A percentile compares a stretch with the other conserved stretches of the same genome.
phyloP scores from a whole-genome alignment of 2,888 invertebrate genomes.

The Willowsia nigromaculata region DNA sequence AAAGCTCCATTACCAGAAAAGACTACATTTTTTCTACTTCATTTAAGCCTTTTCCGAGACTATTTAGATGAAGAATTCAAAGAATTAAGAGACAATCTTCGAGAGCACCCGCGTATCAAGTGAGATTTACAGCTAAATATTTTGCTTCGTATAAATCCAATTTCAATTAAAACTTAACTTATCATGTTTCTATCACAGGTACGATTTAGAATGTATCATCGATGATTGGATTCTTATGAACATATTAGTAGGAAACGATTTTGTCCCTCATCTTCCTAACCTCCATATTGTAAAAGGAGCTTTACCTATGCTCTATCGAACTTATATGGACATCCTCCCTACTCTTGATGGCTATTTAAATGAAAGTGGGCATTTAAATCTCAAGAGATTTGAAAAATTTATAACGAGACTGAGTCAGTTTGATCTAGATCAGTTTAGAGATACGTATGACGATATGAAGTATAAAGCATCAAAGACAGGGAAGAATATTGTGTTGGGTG shows the following conservation, averaged over 20 bases:
- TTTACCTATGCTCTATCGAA: conserved; percentile 90
- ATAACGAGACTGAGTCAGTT: conserved; percentile 87
- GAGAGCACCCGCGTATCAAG: conserved; percentile 71
- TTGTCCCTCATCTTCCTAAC: conserved; percentile 96
- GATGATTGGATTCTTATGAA: conserved; percentile 99
- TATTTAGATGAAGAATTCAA: conserved; percentile 95
- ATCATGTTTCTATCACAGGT: conserved; percentile 80
- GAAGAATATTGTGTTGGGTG: conserved; percentile 81
- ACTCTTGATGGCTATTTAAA: conserved; percentile 95
- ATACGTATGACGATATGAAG: conserved; percentile 89
- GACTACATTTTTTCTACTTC: conserved; percentile 94
- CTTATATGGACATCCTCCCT: conserved; percentile 93
- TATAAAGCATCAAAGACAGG: conserved; percentile 91
- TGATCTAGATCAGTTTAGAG: conserved; percentile 88
- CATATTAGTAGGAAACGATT: conserved; percentile 98
- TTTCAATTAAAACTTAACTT: background rate
- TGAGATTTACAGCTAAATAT: conserved; percentile 38
- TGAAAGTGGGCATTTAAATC: conserved; percentile 91
- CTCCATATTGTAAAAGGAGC: conserved; percentile 96
- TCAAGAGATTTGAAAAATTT: conserved; percentile 90
- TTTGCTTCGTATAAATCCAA: background rate
- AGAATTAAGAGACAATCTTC: conserved; percentile 72
- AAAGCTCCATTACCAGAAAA: conserved; percentile 88
- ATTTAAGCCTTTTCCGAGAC: conserved; percentile 94
- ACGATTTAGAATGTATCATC: conserved; percentile 93